These are phyloP conservation scores for Natator depressus DNA, from an alignment of 2,113 vertebrate species.

Conservation along the genomic window DNA sequence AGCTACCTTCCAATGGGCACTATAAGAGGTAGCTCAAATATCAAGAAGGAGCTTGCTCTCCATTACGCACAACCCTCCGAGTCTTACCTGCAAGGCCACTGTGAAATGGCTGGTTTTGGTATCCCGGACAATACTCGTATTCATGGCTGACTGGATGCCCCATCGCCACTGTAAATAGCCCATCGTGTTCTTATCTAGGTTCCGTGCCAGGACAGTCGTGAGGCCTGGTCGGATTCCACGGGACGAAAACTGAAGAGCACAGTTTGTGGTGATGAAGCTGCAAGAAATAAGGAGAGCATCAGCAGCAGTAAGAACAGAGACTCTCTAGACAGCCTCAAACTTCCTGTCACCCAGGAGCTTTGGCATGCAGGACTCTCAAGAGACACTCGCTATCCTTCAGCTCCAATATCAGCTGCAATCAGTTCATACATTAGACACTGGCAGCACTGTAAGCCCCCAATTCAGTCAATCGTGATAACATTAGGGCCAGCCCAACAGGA, in stretches of 20 bases:
- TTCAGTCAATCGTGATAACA: not conserved
- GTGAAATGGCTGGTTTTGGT: conserved; percentile 96
- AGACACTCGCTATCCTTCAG: not conserved
- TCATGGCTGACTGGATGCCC: conserved; percentile 97
- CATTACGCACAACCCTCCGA: rapidly evolving
- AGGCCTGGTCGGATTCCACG: conserved; percentile 90
- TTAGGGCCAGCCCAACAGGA: not conserved
- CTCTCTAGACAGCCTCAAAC: not conserved
- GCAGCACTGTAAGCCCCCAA: not conserved
- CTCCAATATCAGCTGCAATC: not conserved
- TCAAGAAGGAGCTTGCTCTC: rapidly evolving
- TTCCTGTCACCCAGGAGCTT: not conserved
- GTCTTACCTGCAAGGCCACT: conserved; percentile 88
- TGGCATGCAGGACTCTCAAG: too few species aligned
- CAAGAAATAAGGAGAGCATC: not conserved
- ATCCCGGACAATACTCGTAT: conserved; percentile 94
- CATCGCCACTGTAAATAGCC: conserved; percentile 99
- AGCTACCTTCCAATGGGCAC: not conserved
- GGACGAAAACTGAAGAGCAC: conserved; percentile 94
- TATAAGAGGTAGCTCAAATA: not conserved
- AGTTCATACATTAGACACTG: not conserved
- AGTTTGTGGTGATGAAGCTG: conserved; percentile 94
- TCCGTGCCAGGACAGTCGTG: conserved; percentile 91
- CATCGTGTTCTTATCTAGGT: conserved; percentile 97
- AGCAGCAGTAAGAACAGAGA: not conserved